Evolutionary conservation across 2,888 invertebrate genomes (phyloP).

Genomic region (Isotomurus palustris): DNA sequence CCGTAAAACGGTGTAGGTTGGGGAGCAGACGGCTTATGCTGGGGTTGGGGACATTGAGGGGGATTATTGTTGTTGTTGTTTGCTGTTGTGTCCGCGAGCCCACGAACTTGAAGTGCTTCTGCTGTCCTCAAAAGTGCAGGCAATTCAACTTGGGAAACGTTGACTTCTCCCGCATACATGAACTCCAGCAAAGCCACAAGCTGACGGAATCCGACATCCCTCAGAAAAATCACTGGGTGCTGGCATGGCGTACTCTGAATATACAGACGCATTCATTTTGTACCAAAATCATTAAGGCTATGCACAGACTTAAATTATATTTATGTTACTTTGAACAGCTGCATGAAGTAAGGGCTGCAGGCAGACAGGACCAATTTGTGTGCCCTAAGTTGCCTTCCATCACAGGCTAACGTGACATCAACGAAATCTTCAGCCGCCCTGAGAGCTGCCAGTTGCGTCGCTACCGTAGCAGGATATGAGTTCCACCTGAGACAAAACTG

Average conservation of each 20-base stretch:
- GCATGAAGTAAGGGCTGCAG: slow-evolving; percentile 83
- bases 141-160: slow-evolving; percentile 84
- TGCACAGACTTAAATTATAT: background rate
- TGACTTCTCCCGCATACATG: slow-evolving; percentile 82
- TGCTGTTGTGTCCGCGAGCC: slow-evolving; percentile 69
- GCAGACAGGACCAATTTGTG: slow-evolving; percentile 77
- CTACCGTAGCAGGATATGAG: slow-evolving; percentile 76
- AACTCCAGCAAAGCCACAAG: slow-evolving; percentile 73
- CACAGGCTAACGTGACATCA: slow-evolving; percentile 81
- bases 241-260: slow-evolving; percentile 73
- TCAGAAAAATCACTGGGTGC: slow-evolving; percentile 79
- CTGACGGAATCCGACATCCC: slow-evolving; percentile 74
- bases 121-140: slow-evolving; percentile 88
- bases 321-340: slow-evolving; percentile 70
- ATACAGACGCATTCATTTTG: background rate
- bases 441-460: slow-evolving; percentile 77
- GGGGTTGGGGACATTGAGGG: slow-evolving; percentile 22
- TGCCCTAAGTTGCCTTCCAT: slow-evolving; percentile 75
- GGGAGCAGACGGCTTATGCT: slow-evolving; percentile 11
- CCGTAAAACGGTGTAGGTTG: slow-evolving; percentile 18
- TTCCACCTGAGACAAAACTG: slow-evolving; percentile 87
- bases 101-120: slow-evolving; percentile 83
- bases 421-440: slow-evolving; percentile 82
- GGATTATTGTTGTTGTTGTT: slow-evolving; percentile 36
- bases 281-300: background rate